Percentiles rank a stretch among this genome's conserved stretches.
Conservation (phyloP, 2,888 invertebrate species). For the Pollenia angustigena region DNA sequence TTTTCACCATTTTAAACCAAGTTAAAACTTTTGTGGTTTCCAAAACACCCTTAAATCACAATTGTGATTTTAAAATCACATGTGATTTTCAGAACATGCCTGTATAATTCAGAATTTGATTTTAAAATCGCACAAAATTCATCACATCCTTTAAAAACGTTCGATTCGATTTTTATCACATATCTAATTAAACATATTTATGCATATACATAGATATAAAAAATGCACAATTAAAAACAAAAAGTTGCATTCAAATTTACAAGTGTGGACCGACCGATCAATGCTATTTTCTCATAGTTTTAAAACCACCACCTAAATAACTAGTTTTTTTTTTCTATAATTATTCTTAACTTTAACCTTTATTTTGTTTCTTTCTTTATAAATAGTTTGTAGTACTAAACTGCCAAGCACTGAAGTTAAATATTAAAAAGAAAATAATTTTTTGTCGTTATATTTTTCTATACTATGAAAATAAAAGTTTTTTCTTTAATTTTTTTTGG, state of each 20-base stretch:
- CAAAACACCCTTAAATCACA: too few relatives aligned
- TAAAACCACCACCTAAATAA: not conserved
- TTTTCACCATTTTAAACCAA: too few relatives aligned
- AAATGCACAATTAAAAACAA: conserved; percentile 19
- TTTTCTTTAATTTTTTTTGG: conserved; percentile 47
- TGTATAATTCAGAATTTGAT: too few relatives aligned
- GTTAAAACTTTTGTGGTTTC: too few relatives aligned
- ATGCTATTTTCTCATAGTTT: conserved; percentile 12
- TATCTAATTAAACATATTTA: too few relatives aligned
- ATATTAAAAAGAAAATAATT: conserved; percentile 39
- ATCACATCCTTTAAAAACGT: too few relatives aligned
- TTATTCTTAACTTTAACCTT: conserved; percentile 41
- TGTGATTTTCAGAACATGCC: too few relatives aligned
- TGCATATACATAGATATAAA: not conserved
- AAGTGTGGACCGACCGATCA: not conserved
- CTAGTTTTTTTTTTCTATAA: conserved; percentile 22
- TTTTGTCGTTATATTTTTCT: conserved; percentile 39
- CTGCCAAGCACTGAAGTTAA: conserved; percentile 56
- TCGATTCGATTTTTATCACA: too few relatives aligned
- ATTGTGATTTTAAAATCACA: too few relatives aligned
- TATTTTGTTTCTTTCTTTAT: conserved; percentile 43
- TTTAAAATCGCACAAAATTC: too few relatives aligned
- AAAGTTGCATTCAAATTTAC: conserved; percentile 6
- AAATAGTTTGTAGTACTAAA: conserved; percentile 50
- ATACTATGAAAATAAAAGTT: conserved; percentile 21